Base-by-base conservation (phyloP, 2,888 invertebrate species). In the Dolichomitus sp. region DNA sequence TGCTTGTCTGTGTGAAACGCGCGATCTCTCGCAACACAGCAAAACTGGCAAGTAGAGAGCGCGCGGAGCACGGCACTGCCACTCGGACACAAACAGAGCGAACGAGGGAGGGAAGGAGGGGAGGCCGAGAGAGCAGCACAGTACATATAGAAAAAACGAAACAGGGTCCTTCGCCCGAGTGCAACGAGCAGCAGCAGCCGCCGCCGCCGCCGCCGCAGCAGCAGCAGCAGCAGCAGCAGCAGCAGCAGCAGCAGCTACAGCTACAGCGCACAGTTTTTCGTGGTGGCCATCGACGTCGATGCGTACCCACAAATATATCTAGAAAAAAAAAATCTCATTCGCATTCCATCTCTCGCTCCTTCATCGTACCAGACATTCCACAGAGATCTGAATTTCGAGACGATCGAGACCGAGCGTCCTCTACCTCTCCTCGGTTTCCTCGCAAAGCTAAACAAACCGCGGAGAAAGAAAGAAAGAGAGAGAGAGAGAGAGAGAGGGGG, bases 141-240 rank as follows among this genome's bases (percentile, higher is more conserved):
- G 5, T n/a, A n/a, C n/a, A 17, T 17, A n/a, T 27, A 27, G 45
- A 76, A 54, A 79, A 54, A 50, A 37, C 63, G 65, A 63, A 52
- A 65, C 75, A 50, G 33, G 50, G 75, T 50, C 45, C 74, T 66
- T 66, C 66, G 30, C 42, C 37, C 61, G 61, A 61, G 37, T 61
- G 61, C 50, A 33, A 33, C 23, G 23, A 69, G 69, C 69, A 33
- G 37, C 50, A 30, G n/a, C 52, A 23, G 52, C 37, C 0, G 42
- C 30, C 48, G 27, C 68, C n/a, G 37, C 50, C 7, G 14, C 23
- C 1, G 23, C 23, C 1, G 23, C 23, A 1, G 23, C 23, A 1
- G 23, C 2, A 1, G 23, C 23, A 1, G 23, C 23, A 1, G 23
- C 23, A 1, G 23, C 23, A 1, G 23, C 23, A 1, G 23, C 37